Base-by-base conservation (phyloP, 2,113 vertebrate genomes). In the Falcunculus frontatus region DNA sequence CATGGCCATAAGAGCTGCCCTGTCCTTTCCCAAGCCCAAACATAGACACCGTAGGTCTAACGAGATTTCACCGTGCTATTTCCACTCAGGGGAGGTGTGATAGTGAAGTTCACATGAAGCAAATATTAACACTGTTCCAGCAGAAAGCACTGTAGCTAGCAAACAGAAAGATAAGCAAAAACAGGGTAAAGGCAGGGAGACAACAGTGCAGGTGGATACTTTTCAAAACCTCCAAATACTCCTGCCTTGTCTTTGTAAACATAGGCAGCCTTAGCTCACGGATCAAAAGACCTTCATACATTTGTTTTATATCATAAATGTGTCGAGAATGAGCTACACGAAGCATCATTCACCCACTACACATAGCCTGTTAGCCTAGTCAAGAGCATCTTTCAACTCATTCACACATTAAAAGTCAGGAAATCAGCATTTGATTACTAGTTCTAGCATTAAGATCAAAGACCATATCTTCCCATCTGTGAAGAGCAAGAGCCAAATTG, bases 371-470 rank as follows among this genome's bases (percentile, higher is more conserved):
- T 84, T 89, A 96, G 52, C 55, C 75, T 80, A 67, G 39, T 46
- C 18, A 16, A 94, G 82, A 94, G 55, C 32, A 72, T 90, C 86
- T 74, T 93, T 93, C 79, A 86, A 77, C 76, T 90, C 37, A 41
- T 90, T 94, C 88, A 84, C 84, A 70, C 60, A 57, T 74, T 94
- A 94, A 77, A 96, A 95, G 26, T 56, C 68, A 84, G 63, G 70
- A 88, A 95, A 73, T 39, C 68, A 88, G 50, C 42, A 67, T 87
- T 59, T 89, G 70, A 74, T 90, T 90, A 67, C 42, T 86, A 39
- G 2, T 76, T 90, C 44, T 86, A 88, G 37, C 67, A 80, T 63
- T 80, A 88, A 70, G 69, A 96, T 89, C 84, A 89, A 95, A 96
- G 89, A 84, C 86, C 29, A 2, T 70, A 67, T 85, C 86, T 90